Percentiles rank a stretch among this genome's conserved stretches.
Evolutionary conservation across 1,140 invertebrate species (phyloP).

Genomic region (Globodera ellingtonae): DNA sequence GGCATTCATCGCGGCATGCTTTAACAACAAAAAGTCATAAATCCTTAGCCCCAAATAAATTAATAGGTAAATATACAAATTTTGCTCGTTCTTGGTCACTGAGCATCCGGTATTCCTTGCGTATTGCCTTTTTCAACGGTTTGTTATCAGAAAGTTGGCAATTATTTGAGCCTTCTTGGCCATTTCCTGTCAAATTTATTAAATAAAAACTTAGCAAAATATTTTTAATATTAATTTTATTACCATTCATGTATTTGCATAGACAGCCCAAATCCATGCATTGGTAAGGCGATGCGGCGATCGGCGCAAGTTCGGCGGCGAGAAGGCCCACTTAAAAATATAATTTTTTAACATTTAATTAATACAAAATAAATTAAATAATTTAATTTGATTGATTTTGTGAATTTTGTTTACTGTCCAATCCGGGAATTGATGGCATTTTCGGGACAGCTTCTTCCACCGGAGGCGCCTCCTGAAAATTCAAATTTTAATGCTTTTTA

Average conservation of each 20-base stretch:
- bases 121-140: conserved; percentile 38
- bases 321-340: conserved; percentile 4
- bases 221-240: background rate
- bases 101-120: conserved; percentile 52
- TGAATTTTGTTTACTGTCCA: conserved; percentile 7
- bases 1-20: conserved; percentile 56
- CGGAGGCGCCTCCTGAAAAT: conserved; percentile 35
- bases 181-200: background rate
- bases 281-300: conserved; percentile 49
- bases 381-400: too few relatives aligned
- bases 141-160: background rate
- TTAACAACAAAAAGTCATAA: background rate
- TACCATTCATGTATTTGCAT: conserved; percentile 6
- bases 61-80: conserved; percentile 8
- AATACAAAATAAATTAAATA: background rate
- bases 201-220: background rate
- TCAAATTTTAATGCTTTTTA: background rate
- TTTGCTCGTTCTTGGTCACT: conserved; percentile 34
- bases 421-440: conserved; percentile 44
- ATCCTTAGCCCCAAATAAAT: background rate
- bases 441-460: conserved; percentile 44
- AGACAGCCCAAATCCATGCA: conserved; percentile 53
- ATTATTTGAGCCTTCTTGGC: background rate
- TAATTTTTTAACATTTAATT: background rate
- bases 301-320: conserved; percentile 46